Evolutionary conservation across 2,113 vertebrate species (phyloP).

Genomic region (Fregetta grallaria): DNA sequence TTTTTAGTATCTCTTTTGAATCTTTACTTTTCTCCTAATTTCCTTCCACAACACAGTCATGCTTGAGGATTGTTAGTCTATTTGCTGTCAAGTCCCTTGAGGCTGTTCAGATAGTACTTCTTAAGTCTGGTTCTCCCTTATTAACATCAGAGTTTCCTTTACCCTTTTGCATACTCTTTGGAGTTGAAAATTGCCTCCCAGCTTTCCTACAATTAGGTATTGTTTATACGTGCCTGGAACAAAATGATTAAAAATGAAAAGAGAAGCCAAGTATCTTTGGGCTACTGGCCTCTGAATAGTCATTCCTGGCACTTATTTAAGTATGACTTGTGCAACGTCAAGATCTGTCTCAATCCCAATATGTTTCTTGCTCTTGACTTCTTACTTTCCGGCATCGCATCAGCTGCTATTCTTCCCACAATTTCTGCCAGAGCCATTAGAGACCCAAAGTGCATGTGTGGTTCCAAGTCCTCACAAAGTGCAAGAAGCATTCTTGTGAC

Average conservation of each 20-base stretch:
- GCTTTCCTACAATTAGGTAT: conserved; percentile 8
- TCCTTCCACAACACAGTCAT: not conserved
- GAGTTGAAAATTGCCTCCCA: not conserved
- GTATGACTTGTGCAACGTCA: conserved; percentile 5
- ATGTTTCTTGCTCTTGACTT: not conserved
- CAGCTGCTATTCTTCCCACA: not conserved
- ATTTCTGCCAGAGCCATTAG: not conserved
- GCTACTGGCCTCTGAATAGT: not conserved
- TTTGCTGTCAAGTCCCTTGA: not conserved
- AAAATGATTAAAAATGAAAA: not conserved
- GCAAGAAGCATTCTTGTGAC: not conserved
- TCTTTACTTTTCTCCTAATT: conserved; percentile 34
- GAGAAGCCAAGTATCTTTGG: conserved; percentile 17
- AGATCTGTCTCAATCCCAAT: not conserved
- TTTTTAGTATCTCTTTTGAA: not conserved
- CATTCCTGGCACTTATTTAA: not conserved
- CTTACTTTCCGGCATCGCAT: not conserved
- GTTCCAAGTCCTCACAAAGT: conserved; percentile 50
- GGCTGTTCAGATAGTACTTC: not conserved
- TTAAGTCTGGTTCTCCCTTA: not conserved
- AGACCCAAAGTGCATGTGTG: not conserved
- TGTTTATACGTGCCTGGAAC: conserved; percentile 6
- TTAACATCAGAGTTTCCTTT: conserved; percentile 10
- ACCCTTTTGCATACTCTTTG: conserved; percentile 29
- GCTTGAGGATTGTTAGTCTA: not conserved